Base-by-base conservation (phyloP, 2,888 invertebrate species). In the Hydroisotoma schaefferi region DNA sequence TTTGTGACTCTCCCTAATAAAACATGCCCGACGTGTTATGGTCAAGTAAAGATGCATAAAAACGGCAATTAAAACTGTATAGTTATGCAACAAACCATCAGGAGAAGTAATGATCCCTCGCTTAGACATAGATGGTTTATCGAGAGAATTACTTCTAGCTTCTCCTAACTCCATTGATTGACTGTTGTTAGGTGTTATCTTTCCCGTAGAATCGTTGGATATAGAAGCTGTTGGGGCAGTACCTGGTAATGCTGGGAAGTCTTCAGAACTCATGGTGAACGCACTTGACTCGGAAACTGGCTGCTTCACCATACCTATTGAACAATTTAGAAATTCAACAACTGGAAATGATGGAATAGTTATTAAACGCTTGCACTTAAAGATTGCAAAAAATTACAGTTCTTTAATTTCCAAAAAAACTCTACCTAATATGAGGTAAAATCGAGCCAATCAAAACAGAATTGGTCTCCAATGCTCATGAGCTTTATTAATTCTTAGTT, bases 171-270 rank as follows among this genome's bases (percentile, higher is more conserved):
- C 60, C 25, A 63, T 48, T 15, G 62, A 40, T 48, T 56, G 58
- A 54, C 55, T 64, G 48, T 63, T 62, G 60, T 66, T 67, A 37
- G 67, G 67, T 49, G 68, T 46, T 28, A 65, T 64, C 60, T 68
- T 67, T 15, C 68, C 68, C 43, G 61, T 63, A 44, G 69, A 46
- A 47, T 71, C 69, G 53, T 65, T 65, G 49, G 59, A 60, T 26
- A 60, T 55, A 15, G 60, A 58, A 40, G 69, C 57, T 12, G 71
- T 57, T 18, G 70, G 70, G 27, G 88, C 87, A 72, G 91, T 91
- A 74, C 98, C 98, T 71, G 98, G 99, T 77, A 99, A 82, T 77
- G 99, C 99, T 74, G 99, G 99, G 80, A 99, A 99, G 81, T 99
- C 99, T 81, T 99, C 98, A 74, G 90, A 93, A 75, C 95, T 95